phyloP scores from a whole-genome alignment of 2,888 invertebrate genomes.

The Cosmia trapezina region DNA sequence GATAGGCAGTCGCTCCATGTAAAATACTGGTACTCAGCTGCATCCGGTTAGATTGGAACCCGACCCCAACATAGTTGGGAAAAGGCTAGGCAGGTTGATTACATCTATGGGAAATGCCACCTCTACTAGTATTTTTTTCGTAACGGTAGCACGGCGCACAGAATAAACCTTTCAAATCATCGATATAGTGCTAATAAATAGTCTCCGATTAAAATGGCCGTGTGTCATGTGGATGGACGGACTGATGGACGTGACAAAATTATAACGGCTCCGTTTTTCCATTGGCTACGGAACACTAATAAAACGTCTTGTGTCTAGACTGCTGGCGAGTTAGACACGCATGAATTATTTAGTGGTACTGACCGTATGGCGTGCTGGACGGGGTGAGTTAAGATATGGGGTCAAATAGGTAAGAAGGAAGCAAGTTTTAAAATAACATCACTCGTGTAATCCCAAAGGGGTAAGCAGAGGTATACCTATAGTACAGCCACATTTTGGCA shows the following conservation, averaged over 20 bases:
- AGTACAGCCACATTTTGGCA: not conserved
- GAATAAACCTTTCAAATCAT: not conserved
- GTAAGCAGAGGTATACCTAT: not conserved
- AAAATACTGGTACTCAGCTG: too few species aligned
- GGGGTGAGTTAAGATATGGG: not conserved
- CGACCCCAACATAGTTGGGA: too few species aligned
- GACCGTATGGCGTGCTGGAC: not conserved
- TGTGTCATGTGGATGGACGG: not conserved
- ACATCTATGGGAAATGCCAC: not conserved
- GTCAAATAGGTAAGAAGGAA: not conserved
- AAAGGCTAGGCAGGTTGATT: too few species aligned
- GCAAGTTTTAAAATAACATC: not conserved
- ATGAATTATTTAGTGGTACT: conserved; percentile 40
- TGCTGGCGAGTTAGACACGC: conserved; percentile 24
- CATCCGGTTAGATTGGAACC: not conserved
- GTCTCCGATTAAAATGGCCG: not conserved
- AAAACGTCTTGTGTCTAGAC: conserved; percentile 42
- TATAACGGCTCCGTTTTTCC: not conserved
- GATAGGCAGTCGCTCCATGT: too few species aligned
- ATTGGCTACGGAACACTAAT: not conserved
- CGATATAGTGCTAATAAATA: not conserved
- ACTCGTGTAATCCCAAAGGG: not conserved
- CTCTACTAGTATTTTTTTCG: not conserved
- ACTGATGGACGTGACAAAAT: not conserved
- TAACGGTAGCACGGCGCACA: too few species aligned